These are phyloP conservation scores for Gymnobelideus leadbeateri DNA, from an alignment of 2,113 vertebrate genomes.

Conservation along the genomic window DNA sequence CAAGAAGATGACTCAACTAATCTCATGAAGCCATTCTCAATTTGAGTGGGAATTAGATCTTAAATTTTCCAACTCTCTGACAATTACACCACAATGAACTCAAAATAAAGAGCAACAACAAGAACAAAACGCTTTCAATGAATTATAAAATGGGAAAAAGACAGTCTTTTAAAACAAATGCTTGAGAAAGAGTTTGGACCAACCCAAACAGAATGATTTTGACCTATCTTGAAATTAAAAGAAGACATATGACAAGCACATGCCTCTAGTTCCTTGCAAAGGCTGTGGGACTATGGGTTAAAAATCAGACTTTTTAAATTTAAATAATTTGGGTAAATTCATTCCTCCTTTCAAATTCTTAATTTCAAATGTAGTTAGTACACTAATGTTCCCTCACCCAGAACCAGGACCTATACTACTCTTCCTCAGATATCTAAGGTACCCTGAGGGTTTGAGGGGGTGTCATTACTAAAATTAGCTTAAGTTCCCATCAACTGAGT, in stretches of 20 bases:
- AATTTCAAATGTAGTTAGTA: background rate
- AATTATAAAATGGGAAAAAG: background rate
- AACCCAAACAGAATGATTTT: background rate
- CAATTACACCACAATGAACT: rapidly evolving
- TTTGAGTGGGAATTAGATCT: no score
- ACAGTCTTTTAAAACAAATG: background rate
- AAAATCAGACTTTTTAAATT: background rate
- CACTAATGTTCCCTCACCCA: background rate
- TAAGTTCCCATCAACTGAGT: no score
- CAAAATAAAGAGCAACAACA: no score
- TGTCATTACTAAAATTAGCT: no score
- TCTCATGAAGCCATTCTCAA: no score
- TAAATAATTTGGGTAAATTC: background rate
- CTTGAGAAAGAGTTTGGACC: background rate
- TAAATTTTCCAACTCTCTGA: no score
- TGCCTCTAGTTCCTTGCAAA: background rate
- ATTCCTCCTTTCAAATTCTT: background rate
- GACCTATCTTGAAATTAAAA: background rate
- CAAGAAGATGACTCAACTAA: no score
- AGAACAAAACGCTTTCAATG: background rate
- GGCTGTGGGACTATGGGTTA: background rate
- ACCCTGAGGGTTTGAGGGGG: no score
- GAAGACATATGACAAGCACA: background rate
- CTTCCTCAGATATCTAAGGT: background rate
- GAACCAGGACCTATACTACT: no score